Base-by-base conservation (phyloP, 2,797 vertebrate genomes). In the Neosilurus mollespiculum region DNA sequence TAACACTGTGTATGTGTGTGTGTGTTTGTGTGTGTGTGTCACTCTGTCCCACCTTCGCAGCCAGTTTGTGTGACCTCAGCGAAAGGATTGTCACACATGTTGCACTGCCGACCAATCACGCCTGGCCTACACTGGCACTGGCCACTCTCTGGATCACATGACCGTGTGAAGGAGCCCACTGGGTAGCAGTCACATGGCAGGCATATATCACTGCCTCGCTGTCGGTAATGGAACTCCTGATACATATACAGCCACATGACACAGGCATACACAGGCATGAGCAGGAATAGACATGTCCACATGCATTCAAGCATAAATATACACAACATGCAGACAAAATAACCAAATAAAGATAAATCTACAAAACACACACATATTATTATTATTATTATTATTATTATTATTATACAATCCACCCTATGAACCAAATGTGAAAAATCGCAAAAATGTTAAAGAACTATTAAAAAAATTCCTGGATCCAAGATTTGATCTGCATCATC, bases 111-210 rank as follows among this genome's bases (percentile, higher is more conserved):
- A 26, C 97, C 97, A 0, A 99, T 99, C 88, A 98, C 98, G 0
- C 98, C 98, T 0, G 98, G 95, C 81, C 97, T 93, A 90, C 98
- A 99, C 90, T 96, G 96, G 91, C 98, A 99, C 84, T 96, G 96
- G 66, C 98, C 98, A 0, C 86, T 94, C 88, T 98, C 97, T 73
- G 91, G 93, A 90, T 98, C 96, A 62, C 98, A 99, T 78, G 98
- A 95, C 76, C 98, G 94, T 0, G 96, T 98, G 83, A 98, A 96
- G 87, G 98, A 98, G 88, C 98, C 98, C 86, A 98, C 94, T 0
- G 98, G 98, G 91, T 99, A 99, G 93, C 98, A 99, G 94, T 99
- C 97, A 4, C 98, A 99, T 0, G 98, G 97, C 88, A 97, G 93
- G 90, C 98, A 99, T 26, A 93, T 89, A 85, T 99, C 97, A 0